Conservation (phyloP, 2,888 invertebrate species). For the Anthoptus insignis region DNA sequence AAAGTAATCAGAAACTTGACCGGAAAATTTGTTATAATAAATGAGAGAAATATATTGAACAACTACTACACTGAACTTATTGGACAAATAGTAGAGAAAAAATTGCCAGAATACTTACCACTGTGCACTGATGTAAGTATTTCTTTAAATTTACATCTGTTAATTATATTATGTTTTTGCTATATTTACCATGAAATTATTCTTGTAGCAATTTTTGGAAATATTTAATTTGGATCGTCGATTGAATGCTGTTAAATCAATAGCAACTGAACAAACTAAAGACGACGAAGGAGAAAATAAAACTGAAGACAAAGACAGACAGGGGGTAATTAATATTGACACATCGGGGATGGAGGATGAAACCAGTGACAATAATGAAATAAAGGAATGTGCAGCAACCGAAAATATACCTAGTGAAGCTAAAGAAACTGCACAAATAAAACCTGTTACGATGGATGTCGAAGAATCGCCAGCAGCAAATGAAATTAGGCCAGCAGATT, state of each 20-base stretch:
- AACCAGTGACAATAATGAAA: neutral
- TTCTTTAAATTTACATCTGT: neutral
- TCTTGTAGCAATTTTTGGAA: neutral
- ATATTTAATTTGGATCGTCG: conserved; percentile 20
- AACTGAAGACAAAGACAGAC: neutral
- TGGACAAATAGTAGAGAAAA: conserved; percentile 20
- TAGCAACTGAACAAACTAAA: conserved; percentile 7
- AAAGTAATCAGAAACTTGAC: conserved; percentile 10
- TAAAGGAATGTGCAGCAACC: neutral
- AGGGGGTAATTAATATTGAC: too few relatives aligned
- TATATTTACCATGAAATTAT: neutral
- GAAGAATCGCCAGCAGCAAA: neutral
- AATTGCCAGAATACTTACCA: conserved; percentile 10
- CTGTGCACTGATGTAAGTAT: conserved; percentile 18
- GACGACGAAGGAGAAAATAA: neutral
- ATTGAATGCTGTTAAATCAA: conserved; percentile 7
- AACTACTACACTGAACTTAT: conserved; percentile 21
- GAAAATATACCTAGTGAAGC: neutral
- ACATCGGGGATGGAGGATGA: too few relatives aligned
- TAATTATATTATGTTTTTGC: too few relatives aligned
- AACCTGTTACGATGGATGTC: neutral
- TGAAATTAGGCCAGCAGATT: neutral
- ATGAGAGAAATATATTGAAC: neutral
- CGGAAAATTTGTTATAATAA: conserved; percentile 11
- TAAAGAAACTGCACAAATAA: neutral